Evolutionary conservation across 30 jellyfish, hydroid and myxozoan genomes (phyloP), one percentile per base, ranked within the genome.

Genomic region (Hydractinia symbiolongicarpus): DNA sequence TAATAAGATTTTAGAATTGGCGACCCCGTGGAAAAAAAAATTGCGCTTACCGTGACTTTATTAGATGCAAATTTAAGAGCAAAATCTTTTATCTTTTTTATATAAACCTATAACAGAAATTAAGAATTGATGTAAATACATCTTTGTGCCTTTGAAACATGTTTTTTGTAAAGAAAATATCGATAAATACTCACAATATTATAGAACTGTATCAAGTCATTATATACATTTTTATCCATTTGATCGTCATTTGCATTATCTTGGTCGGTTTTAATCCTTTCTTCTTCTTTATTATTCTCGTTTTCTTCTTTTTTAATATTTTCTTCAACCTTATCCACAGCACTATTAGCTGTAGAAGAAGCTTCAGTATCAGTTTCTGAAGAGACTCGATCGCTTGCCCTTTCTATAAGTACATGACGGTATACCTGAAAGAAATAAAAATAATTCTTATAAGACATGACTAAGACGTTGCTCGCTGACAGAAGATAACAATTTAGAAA

Each of bases 161-260:
- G 21, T 16, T 10, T n/a, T 77, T 9, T 54, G 50, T 9, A 54
- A n/a, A 1, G 0, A 1, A 56, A 53, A 20, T 15, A n/a, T 9
- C 2, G 16, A 54, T 56, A 17, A 30, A 6, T 9, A 87, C 95
- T 77, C 54, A 88, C 99, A 50, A 58, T 54, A 69, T 93, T 93
- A 72, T 93, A 93, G 72, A 93, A 93, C 79, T 93, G 97, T 54
- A 93, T 93, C 60, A 93, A 70, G 67, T 93, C 99, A 58, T 95
- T 94, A 81, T 79, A 84, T 53, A 40, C 81, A 56, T 71, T 86
- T 76, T 77, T 85, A 67, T 9, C 11, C 55, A 13, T 79, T 6
- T 66, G 55, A n/a, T 81, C 58, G 9, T 79, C 81, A 20, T 19
- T 54, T 8, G 3, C 21, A 5, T 8, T 67, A 49, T 51, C 61